Evolutionary conservation across 2,113 vertebrate genomes (phyloP).

Genomic region (Mohoua ochrocephala): DNA sequence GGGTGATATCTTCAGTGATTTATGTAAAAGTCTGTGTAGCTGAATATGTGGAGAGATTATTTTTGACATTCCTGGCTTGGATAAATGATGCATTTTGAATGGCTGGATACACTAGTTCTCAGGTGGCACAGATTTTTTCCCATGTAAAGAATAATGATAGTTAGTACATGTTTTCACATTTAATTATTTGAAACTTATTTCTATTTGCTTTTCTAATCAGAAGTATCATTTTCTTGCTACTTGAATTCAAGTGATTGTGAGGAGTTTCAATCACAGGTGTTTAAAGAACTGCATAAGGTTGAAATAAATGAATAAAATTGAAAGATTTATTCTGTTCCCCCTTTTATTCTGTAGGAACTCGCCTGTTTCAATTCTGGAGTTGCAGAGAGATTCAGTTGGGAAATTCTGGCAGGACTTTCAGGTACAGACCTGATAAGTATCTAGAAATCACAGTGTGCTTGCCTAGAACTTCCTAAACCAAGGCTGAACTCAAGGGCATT

Average conservation of each 20-base stretch:
- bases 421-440: not conserved
- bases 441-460: not conserved
- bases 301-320: not conserved
- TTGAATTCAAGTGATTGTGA: conserved; percentile 26
- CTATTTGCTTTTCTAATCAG: conserved; percentile 24
- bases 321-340: not conserved
- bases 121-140: not conserved
- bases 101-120: not conserved
- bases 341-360: not conserved
- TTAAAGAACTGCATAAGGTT: not conserved
- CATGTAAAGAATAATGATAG: not conserved
- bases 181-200: conserved; percentile 41
- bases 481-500: not conserved
- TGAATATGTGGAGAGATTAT: conserved; percentile 27
- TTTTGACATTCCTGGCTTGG: conserved; percentile 30
- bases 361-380: not conserved
- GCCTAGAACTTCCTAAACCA: not conserved
- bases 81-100: not conserved
- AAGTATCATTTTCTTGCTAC: conserved; percentile 27
- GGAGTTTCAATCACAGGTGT: not conserved
- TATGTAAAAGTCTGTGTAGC: conserved; percentile 27
- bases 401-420: not conserved
- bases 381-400: not conserved
- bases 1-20: conserved; percentile 28
- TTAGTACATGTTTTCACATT: conserved; percentile 9